Evolutionary conservation across 2,113 vertebrate genomes (phyloP), one percentile per base, ranked within the genome.

Genomic region (Chascanopsetta lugubris): DNA sequence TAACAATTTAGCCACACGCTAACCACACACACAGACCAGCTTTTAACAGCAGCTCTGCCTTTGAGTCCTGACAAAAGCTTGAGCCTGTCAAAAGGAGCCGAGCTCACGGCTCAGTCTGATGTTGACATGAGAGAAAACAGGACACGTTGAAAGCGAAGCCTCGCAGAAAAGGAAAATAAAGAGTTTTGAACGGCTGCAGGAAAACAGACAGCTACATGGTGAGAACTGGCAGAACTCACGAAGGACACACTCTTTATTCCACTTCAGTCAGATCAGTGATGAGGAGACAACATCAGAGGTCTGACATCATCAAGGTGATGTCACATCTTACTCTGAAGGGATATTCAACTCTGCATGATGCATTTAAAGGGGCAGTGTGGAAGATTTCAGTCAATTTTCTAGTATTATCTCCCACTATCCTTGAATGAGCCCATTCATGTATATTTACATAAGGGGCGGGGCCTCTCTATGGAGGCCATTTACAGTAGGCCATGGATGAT

Each of bases 81-180:
- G 73, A 47, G 49, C 30, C 60, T 66, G 69, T 57, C 74, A 87
- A 73, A 51, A 26, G 30, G 18, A 50, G 50, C 10, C 13, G 22
- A 69, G 32, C 13, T 24, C 9, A 34, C 20, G 30, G 8, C 43
- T 64, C 24, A 3, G 53, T 67, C 62, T 75, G 66, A 79, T 77
- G 66, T 79, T 69, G 66, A 69, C 75, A 81, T 75, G 61, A 49
- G 34, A n/a, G 36, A 67, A 72, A 73, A 76, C 46, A 47, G 63
- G 57, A 40, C 57, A 25, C 20, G 45, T 18, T 70, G 7, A 50
- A 69, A 63, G 4, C 17, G 0, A 7, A 40, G 30, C 17, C 3
- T 8, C 2, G 8, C 42, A 21, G 7, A n/a, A 53, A 30, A 71
- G 10, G 57, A 53, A 21, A 75, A 67, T 38, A 65, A 70, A 76